Conservation (phyloP, 2,113 vertebrate species). For the Syngnathoides biaculeatus region DNA sequence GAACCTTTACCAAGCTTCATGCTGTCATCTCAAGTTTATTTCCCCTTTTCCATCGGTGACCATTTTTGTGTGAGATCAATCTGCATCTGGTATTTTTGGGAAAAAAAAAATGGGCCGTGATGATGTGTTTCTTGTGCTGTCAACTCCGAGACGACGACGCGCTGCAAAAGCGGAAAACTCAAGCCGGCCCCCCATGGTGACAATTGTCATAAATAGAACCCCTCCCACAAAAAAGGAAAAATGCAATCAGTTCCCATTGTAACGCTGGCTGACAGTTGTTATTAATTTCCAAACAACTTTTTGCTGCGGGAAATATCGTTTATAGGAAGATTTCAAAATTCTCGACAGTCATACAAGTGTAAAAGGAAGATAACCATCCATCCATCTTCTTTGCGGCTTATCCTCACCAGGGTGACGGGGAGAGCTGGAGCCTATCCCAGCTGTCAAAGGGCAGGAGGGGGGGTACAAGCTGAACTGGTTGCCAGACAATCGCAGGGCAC, state of each 20-base stretch:
- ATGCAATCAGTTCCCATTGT: neutral
- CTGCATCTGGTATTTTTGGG: neutral
- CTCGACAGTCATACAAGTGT: neutral
- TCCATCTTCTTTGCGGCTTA: no score
- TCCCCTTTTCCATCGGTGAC: neutral
- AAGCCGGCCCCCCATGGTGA: neutral
- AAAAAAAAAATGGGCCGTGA: neutral
- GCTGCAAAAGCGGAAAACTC: neutral
- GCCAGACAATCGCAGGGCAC: no score
- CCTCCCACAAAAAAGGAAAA: neutral
- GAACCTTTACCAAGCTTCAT: neutral
- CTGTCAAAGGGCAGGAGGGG: no score
- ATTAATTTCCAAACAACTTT: neutral
- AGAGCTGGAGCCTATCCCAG: no score
- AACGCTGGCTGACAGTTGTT: neutral
- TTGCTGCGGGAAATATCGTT: neutral
- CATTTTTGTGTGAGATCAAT: neutral
- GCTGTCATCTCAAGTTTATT: neutral
- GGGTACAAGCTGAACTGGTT: no score
- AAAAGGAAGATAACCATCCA: neutral
- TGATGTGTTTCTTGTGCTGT: constrained; percentile 7
- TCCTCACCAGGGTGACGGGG: no score
- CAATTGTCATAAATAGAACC: neutral
- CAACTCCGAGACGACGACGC: neutral
- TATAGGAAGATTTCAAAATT: neutral